Evolutionary conservation across 2,113 vertebrate species (phyloP).

Genomic region (Corythornis madagascariensis): DNA sequence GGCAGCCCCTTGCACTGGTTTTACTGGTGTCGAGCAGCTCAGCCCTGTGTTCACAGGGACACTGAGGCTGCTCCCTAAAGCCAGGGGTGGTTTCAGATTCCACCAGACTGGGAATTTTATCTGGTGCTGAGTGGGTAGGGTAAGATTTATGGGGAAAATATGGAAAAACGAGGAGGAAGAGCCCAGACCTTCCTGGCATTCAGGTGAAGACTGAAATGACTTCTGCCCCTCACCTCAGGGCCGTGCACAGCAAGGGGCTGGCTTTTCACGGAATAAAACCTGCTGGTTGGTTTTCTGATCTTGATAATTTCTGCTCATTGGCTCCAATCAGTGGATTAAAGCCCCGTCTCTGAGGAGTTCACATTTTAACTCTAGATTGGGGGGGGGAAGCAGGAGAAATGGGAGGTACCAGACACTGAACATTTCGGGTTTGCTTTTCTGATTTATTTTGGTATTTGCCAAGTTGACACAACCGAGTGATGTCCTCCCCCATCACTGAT

Average conservation of each 20-base stretch:
- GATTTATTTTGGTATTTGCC: slow-evolving; percentile 50
- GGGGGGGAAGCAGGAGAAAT: not conserved
- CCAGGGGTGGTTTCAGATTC: rapidly evolving
- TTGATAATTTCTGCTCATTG: slow-evolving; percentile 60
- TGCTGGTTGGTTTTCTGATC: slow-evolving; percentile 14
- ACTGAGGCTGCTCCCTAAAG: not conserved
- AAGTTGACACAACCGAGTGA: slow-evolving; percentile 4
- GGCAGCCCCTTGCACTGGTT: not conserved
- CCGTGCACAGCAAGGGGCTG: not conserved
- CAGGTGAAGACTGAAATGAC: rapidly evolving
- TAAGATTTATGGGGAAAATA: not conserved
- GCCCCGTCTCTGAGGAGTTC: slow-evolving; percentile 26
- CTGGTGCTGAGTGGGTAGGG: rapidly evolving
- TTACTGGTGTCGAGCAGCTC: not conserved
- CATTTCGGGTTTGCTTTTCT: not conserved
- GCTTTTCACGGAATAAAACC: slow-evolving; percentile 5
- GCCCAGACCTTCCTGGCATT: not conserved
- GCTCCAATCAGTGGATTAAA: slow-evolving; percentile 39
- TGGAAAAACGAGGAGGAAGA: not conserved
- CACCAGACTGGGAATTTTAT: rapidly evolving
- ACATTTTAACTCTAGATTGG: slow-evolving; percentile 30
- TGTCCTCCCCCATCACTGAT: not conserved
- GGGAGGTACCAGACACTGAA: slow-evolving; percentile 35
- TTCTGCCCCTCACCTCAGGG: not conserved
- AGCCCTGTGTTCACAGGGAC: too few relatives aligned